Conservation (phyloP, 2,888 invertebrate genomes). For the Xylota segnis region DNA sequence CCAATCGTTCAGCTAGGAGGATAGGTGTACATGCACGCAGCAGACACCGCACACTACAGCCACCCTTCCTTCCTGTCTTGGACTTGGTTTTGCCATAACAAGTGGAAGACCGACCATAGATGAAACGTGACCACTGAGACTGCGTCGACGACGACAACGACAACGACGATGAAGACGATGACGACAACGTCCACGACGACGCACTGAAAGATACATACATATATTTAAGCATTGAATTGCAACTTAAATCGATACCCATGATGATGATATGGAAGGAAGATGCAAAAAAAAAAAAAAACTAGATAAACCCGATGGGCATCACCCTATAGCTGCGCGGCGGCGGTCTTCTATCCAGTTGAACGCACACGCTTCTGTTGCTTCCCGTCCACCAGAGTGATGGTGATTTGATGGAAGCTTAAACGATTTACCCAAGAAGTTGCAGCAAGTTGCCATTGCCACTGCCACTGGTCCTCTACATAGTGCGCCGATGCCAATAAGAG, state of each 20-base stretch:
- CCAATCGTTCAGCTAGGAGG: constrained; percentile 47
- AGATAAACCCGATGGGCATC: constrained; percentile 68
- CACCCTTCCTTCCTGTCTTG: constrained; percentile 67
- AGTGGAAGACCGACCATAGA: constrained; percentile 63
- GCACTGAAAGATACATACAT: constrained; percentile 57
- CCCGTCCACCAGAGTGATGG: constrained; percentile 42
- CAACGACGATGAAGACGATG: constrained; percentile 11
- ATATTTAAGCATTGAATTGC: constrained; percentile 41
- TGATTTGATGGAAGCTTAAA: constrained; percentile 67
- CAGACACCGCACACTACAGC: constrained; percentile 41
- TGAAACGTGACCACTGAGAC: constrained; percentile 60
- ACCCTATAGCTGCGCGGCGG: constrained; percentile 45
- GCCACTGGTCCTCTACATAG: constrained; percentile 20
- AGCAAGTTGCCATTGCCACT: constrained; percentile 34
- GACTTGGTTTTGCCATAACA: constrained; percentile 49
- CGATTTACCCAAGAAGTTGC: constrained; percentile 60
- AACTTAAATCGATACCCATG: constrained; percentile 65
- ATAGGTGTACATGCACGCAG: constrained; percentile 11
- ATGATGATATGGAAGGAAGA: constrained; percentile 40
- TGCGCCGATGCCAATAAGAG: constrained; percentile 50
- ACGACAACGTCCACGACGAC: constrained; percentile 17
- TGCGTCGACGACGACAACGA: constrained; percentile 1
- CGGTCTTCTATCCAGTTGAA: constrained; percentile 49
- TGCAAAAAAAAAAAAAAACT: constrained; percentile 41
- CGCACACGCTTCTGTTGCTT: constrained; percentile 60